A percentile compares a stretch with the other conserved stretches of the same genome.
Conservation (phyloP, 2,888 invertebrate species). For the Eurytoma californica region DNA sequence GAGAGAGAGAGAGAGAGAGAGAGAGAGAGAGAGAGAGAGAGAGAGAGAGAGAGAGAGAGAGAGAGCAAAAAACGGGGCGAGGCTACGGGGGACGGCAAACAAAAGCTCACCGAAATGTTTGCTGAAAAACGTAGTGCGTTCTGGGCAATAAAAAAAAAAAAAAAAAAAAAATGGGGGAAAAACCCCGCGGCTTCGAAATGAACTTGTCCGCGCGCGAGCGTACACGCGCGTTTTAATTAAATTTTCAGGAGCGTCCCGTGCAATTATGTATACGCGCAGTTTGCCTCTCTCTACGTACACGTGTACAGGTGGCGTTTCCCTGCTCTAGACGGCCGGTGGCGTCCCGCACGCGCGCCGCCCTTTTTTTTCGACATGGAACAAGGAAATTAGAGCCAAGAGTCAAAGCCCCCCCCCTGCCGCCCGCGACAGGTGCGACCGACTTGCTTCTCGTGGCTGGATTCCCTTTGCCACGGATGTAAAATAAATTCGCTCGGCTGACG, state of each 20-base stretch:
- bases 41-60: no score
- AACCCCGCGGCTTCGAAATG: conserved; percentile 13
- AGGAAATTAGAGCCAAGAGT: conserved; percentile 7
- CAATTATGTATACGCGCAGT: conserved; percentile 49
- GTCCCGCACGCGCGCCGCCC: background rate
- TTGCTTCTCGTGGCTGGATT: no score
- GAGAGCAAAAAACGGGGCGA: background rate
- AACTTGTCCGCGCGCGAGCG: conserved; percentile 23
- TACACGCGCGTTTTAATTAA: conserved; percentile 64
- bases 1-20: no score
- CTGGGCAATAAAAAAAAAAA: background rate
- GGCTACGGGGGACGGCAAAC: no score
- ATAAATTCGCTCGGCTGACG: no score
- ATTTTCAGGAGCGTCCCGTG: conserved; percentile 63
- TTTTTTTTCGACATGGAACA: background rate
- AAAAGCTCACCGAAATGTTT: conserved; percentile 11
- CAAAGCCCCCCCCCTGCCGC: background rate
- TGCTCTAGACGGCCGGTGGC: background rate
- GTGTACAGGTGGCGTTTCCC: background rate
- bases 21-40: no score
- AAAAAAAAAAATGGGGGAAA: background rate
- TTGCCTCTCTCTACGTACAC: background rate
- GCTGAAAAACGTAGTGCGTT: background rate
- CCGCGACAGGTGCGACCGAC: no score
- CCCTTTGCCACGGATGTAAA: no score